Base-by-base conservation (phyloP, 1,140 invertebrate genomes). In the Scylla paramamosain region DNA sequence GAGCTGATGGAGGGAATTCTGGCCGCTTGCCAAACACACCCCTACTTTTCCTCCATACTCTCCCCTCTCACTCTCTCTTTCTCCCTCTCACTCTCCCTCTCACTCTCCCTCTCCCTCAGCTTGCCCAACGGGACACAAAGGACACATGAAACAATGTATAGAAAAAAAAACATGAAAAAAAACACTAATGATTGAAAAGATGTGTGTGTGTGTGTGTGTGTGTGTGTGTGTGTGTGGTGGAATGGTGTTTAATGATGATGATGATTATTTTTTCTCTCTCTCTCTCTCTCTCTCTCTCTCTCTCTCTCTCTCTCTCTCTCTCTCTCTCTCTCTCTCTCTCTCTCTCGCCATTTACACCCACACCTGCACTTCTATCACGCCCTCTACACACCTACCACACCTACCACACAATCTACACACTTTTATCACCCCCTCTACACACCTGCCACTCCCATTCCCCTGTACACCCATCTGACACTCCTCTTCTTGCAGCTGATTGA, bases 401-500 rank as follows among this genome's bases (percentile, higher is more conserved):
- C 46, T 14, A 48, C 46, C 46, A 48, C 46, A 4, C n/a, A n/a
- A 25, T 32, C 87, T 28, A 4, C 46, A 48, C 46, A 77, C n/a
- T n/a, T 14, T 77, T n/a, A 77, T 77, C 67, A 77, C n/a, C 67
- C 12, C n/a, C 67, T 14, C n/a, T 77, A 14, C 67, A 77, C 84
- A n/a, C n/a, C 84, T 28, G n/a, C n/a, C 84, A 86, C n/a, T 31
- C 32, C 32, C n/a, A 10, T 8, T n/a, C n/a, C n/a, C 29, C 16
- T 32, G 6, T 3, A 16, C 91, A 31, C 14, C 0, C 59, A 4
- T 46, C 28, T 67, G 14, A n/a, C n/a, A 32, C 29, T 83, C 25
- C 45, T 29, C n/a, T 31, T 83, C 52, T 32, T 12, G 4, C 96
- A 96, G 96, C 96, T 94, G 95, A 96, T 96, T 77, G 93, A 96